A percentile compares a stretch with the other conserved stretches of the same genome.
Evolutionary conservation across 2,888 invertebrate species (phyloP).

Genomic region (Labia minor): DNA sequence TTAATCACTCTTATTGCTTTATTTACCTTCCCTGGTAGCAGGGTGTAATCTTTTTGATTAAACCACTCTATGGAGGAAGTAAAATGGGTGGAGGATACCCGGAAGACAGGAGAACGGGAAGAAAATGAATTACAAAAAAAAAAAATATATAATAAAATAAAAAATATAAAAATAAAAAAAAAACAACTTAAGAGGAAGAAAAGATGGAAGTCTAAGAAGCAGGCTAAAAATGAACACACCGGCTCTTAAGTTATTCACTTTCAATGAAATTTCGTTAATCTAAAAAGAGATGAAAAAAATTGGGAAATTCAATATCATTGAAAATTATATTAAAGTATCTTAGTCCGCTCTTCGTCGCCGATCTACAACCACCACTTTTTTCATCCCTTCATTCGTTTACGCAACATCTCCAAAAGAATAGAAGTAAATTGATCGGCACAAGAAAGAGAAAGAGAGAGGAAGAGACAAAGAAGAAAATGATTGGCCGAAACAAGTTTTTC

Average conservation of each 20-base stretch:
- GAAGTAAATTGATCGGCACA: neutral
- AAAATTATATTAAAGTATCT: neutral
- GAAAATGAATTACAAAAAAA: too few relatives aligned
- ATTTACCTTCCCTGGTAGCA: neutral
- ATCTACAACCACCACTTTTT: neutral
- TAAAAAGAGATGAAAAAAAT: neutral
- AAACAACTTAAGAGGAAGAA: neutral
- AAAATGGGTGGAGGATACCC: too few relatives aligned
- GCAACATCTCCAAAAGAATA: neutral
- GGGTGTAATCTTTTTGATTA: conserved; percentile 13
- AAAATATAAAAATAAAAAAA: too few relatives aligned
- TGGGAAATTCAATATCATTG: neutral
- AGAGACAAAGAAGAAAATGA: too few relatives aligned
- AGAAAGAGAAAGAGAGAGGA: too few relatives aligned
- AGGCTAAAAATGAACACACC: neutral
- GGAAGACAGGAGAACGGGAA: too few relatives aligned
- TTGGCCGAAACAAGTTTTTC: too few relatives aligned
- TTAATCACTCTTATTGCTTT: conserved; percentile 13
- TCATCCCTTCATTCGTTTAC: neutral
- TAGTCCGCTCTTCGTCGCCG: too few relatives aligned
- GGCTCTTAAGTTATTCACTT: conserved; percentile 1
- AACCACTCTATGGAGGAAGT: neutral
- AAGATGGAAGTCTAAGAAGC: neutral
- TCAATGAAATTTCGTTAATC: neutral
- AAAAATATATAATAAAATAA: too few relatives aligned